Conservation (phyloP, 2,888 invertebrate genomes). For the Hydraecia micacea region DNA sequence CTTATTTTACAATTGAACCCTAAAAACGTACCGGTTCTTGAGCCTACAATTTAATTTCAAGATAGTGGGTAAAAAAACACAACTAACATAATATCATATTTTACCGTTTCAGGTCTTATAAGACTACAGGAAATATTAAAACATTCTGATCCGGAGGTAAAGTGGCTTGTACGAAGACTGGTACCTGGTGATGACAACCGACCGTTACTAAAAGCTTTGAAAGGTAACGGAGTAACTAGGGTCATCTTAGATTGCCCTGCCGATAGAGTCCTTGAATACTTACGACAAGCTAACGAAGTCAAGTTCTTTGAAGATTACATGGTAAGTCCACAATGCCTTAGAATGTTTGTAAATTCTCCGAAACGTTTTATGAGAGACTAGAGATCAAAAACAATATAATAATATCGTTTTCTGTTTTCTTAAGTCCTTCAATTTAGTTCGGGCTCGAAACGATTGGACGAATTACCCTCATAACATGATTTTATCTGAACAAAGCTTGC, state of each 20-base stretch:
- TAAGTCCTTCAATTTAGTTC: background rate
- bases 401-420: background rate
- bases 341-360: background rate
- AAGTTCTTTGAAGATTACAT: slow-evolving; percentile 96
- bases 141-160: slow-evolving; percentile 92
- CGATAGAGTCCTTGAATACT: slow-evolving; percentile 91
- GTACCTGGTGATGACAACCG: slow-evolving; percentile 90
- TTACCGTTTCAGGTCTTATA: slow-evolving; percentile 90
- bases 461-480: background rate
- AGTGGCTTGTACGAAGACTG: slow-evolving; percentile 92
- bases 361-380: background rate
- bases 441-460: background rate
- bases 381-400: slow-evolving; percentile 15
- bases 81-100: background rate
- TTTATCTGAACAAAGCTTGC: background rate
- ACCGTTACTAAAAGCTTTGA: slow-evolving; percentile 94
- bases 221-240: slow-evolving; percentile 92
- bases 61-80: background rate
- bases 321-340: slow-evolving; percentile 74
- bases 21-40: background rate
- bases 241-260: slow-evolving; percentile 94
- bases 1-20: background rate
- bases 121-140: slow-evolving; percentile 95
- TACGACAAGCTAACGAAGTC: slow-evolving; percentile 95
- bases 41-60: too few species aligned